Conservation (phyloP, 2,113 vertebrate genomes). For the Probosciger aterrimus region DNA sequence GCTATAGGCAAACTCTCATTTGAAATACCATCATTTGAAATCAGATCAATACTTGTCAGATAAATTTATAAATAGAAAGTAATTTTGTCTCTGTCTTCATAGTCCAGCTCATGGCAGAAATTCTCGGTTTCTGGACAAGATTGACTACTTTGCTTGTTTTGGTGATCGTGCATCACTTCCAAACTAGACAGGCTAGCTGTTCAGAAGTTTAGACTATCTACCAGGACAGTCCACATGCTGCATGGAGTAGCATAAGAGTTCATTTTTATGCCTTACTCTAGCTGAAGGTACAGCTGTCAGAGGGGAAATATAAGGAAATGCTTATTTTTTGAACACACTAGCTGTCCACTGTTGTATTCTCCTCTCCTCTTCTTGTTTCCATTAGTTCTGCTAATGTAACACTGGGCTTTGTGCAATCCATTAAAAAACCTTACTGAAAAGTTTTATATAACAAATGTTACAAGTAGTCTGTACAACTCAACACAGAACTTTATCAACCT, state of each 20-base stretch:
- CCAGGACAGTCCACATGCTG: neutral
- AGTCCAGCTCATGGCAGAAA: neutral
- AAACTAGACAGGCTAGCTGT: neutral
- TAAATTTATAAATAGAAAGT: neutral
- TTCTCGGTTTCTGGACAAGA: neutral
- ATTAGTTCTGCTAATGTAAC: neutral
- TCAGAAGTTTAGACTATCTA: neutral
- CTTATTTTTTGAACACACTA: neutral
- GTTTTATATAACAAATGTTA: neutral
- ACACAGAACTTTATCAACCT: neutral
- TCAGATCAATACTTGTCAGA: neutral
- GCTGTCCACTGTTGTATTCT: neutral
- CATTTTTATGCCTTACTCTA: neutral
- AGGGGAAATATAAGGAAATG: neutral
- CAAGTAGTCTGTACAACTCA: neutral
- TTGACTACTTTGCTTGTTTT: neutral
- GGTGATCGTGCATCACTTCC: neutral
- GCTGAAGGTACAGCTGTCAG: neutral
- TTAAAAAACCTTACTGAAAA: neutral
- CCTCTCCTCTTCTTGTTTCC: neutral
- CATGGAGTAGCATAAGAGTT: neutral
- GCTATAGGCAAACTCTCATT: neutral
- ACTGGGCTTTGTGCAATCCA: neutral
- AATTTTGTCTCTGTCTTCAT: neutral
- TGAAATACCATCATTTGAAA: neutral